Conservation (phyloP, 2,888 invertebrate genomes). For the Nasonia oneida region DNA sequence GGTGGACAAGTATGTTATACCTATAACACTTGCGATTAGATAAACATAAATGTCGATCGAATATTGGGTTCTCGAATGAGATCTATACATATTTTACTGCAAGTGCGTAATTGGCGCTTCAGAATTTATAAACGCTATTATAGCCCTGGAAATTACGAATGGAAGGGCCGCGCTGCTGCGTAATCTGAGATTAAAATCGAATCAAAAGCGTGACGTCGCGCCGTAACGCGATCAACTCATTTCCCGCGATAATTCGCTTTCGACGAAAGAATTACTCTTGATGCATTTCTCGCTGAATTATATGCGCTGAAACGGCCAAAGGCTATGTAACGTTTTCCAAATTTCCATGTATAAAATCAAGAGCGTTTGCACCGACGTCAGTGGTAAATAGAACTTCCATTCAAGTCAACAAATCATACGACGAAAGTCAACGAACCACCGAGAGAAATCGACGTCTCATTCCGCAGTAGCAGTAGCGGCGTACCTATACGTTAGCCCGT, state of each 20-base stretch:
- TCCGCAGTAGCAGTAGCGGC: neutral
- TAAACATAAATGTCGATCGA: too few relatives aligned
- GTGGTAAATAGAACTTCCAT: neutral
- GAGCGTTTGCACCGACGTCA: neutral
- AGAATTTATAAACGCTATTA: neutral
- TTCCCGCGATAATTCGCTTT: slow-evolving; percentile 2
- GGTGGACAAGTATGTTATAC: too few relatives aligned
- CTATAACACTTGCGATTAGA: too few relatives aligned
- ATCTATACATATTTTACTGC: too few relatives aligned
- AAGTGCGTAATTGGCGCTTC: neutral
- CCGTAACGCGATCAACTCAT: slow-evolving; percentile 4
- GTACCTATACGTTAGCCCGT: neutral
- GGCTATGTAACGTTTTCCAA: neutral
- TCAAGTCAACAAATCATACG: neutral
- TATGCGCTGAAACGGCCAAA: neutral
- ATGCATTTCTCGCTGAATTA: neutral
- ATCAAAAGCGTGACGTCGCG: neutral
- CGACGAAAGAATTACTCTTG: neutral
- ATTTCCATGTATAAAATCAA: neutral
- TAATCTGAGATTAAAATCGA: neutral
- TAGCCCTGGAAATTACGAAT: neutral
- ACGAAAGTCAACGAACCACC: neutral
- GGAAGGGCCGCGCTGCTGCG: neutral
- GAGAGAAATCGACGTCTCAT: neutral
- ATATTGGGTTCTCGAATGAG: too few relatives aligned